These are phyloP conservation scores for Electrona antarctica DNA, from an alignment of 2,113 vertebrate species.

Conservation along the genomic window DNA sequence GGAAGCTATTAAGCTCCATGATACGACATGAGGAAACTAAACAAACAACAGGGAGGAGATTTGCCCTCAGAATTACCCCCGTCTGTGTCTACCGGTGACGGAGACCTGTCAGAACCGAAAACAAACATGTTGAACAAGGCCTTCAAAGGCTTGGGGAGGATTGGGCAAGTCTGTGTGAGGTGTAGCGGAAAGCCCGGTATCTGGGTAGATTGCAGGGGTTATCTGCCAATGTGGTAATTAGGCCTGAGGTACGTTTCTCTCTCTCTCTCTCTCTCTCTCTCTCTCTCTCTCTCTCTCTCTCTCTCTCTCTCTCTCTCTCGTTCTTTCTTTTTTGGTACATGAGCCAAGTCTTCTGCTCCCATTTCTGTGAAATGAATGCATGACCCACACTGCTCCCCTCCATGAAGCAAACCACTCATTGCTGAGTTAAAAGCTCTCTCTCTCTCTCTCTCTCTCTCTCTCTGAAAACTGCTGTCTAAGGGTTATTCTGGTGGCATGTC, in stretches of 20 bases:
- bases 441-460: conserved; percentile 22
- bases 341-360: conserved; percentile 56
- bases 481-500: conserved; percentile 38
- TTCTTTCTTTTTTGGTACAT: conserved; percentile 19
- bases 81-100: conserved; percentile 53
- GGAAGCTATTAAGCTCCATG: conserved; percentile 65
- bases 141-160: conserved; percentile 71
- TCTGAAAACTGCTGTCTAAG: conserved; percentile 65
- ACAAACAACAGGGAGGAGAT: conserved; percentile 62
- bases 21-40: conserved; percentile 57
- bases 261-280: conserved; percentile 8
- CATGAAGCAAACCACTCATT: conserved; percentile 60
- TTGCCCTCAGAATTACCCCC: conserved; percentile 43
- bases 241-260: conserved; percentile 49
- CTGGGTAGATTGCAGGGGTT: conserved; percentile 69
- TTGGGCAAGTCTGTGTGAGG: conserved; percentile 56
- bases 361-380: conserved; percentile 67
- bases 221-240: conserved; percentile 74
- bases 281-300: too few species aligned
- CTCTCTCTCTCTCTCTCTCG: too few species aligned
- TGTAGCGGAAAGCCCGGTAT: conserved; percentile 55
- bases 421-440: conserved; percentile 52
- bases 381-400: conserved; percentile 49
- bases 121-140: conserved; percentile 76
- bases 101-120: conserved; percentile 73